Conservation (phyloP, 2,113 vertebrate genomes). For the Ceyx cyanopectus region DNA sequence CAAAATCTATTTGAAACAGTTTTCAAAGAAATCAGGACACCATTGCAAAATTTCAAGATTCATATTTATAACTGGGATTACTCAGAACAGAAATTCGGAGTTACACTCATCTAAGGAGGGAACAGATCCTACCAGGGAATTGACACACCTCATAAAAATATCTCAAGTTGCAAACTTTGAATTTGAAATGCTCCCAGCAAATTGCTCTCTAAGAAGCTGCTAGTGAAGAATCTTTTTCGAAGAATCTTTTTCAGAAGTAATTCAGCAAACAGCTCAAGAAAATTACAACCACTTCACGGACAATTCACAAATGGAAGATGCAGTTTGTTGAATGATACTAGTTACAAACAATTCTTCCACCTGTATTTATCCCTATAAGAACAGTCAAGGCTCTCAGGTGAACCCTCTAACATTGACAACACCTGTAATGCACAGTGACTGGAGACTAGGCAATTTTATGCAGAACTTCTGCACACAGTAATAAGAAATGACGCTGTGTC, state of each 20-base stretch:
- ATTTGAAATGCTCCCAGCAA: conserved; percentile 25
- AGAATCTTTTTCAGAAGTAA: conserved; percentile 21
- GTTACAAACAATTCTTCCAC: neutral
- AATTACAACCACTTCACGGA: conserved; percentile 1
- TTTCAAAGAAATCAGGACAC: neutral
- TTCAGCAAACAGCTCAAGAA: conserved; percentile 42
- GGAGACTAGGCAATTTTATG: neutral
- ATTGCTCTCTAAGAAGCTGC: conserved; percentile 7
- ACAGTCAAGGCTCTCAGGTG: conserved; percentile 12
- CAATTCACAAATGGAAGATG: conserved; percentile 45
- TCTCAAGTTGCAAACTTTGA: conserved; percentile 36
- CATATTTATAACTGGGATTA: neutral
- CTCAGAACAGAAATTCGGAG: neutral
- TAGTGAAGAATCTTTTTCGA: neutral
- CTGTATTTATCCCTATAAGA: conserved; percentile 33
- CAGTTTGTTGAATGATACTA: neutral
- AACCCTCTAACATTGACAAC: neutral
- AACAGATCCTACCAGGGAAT: conserved; percentile 4
- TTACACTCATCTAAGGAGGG: neutral
- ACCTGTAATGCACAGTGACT: neutral
- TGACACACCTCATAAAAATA: conserved; percentile 32
- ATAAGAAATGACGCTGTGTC: conserved; percentile 7
- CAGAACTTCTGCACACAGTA: neutral
- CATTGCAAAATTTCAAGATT: neutral
- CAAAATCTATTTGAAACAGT: neutral